Conservation (phyloP, 1,140 invertebrate genomes). For the Dendroctonus valens region DNA sequence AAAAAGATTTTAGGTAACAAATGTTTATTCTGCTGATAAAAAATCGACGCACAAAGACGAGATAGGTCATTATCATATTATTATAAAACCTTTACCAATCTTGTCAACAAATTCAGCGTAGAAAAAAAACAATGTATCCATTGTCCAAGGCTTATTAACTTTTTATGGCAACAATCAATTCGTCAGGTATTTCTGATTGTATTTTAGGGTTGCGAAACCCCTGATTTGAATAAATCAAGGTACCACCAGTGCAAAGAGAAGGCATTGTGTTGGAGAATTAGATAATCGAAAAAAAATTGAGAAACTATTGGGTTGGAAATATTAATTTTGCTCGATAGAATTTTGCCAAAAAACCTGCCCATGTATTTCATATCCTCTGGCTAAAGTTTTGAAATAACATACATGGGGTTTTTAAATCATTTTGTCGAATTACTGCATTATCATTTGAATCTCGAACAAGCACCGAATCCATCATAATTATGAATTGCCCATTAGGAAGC, state of each 20-base stretch:
- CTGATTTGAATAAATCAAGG: background rate
- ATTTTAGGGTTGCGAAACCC: background rate
- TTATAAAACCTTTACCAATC: background rate
- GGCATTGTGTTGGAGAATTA: no score
- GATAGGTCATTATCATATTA: background rate
- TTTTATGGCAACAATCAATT: background rate
- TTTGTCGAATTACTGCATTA: background rate
- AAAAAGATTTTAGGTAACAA: background rate
- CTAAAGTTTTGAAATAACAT: no score
- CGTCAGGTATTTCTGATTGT: background rate
- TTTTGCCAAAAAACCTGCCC: no score
- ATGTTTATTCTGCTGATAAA: background rate
- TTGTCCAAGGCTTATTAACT: slow-evolving; percentile 1
- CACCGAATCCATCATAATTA: background rate
- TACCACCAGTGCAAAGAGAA: no score
- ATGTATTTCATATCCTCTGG: no score
- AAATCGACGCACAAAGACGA: background rate
- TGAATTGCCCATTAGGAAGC: background rate
- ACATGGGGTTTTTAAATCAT: no score
- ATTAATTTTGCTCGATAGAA: background rate
- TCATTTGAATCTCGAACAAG: background rate
- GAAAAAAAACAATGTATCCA: background rate
- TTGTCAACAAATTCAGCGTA: background rate
- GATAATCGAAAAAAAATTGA: background rate
- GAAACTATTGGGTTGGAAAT: background rate